Evolutionary conservation across 2,797 vertebrate genomes (phyloP).

Genomic region (Pseudomugil gertrudae): DNA sequence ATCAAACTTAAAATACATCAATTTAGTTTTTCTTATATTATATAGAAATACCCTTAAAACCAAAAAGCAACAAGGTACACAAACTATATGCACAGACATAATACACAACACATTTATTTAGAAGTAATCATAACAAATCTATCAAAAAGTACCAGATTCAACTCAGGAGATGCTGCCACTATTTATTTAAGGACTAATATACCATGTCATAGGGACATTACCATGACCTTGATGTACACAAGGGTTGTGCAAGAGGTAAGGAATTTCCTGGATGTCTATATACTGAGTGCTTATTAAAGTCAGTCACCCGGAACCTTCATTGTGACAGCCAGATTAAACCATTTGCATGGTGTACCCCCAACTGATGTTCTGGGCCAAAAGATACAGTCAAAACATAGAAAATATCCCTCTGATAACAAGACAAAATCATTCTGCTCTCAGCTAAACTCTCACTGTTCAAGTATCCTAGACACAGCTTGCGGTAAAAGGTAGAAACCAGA

Average conservation of each 20-base stretch:
- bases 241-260: slow-evolving; percentile 64
- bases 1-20: slow-evolving; percentile 4
- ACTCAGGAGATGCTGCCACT: slow-evolving; percentile 43
- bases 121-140: neutral
- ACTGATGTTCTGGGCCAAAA: slow-evolving; percentile 68
- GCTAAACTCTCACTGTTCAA: slow-evolving; percentile 28
- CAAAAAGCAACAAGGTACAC: slow-evolving; percentile 21
- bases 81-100: neutral
- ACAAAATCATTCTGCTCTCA: slow-evolving; percentile 40
- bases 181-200: slow-evolving; percentile 64
- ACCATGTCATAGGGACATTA: slow-evolving; percentile 62
- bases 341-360: slow-evolving; percentile 70
- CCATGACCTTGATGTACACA: slow-evolving; percentile 72
- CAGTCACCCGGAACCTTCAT: slow-evolving; percentile 76
- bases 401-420: slow-evolving; percentile 60
- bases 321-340: slow-evolving; percentile 80
- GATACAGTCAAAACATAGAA: slow-evolving; percentile 71
- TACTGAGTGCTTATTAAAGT: slow-evolving; percentile 76
- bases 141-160: slow-evolving; percentile 47
- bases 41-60: slow-evolving; percentile 17
- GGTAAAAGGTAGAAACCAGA: slow-evolving; percentile 44
- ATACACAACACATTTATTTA: neutral
- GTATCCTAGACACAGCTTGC: slow-evolving; percentile 36
- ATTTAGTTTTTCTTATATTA: slow-evolving; percentile 1
- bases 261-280: slow-evolving; percentile 74